phyloP scores from a whole-genome alignment of 2,113 vertebrate genomes.

The Camelus dromedarius region DNA sequence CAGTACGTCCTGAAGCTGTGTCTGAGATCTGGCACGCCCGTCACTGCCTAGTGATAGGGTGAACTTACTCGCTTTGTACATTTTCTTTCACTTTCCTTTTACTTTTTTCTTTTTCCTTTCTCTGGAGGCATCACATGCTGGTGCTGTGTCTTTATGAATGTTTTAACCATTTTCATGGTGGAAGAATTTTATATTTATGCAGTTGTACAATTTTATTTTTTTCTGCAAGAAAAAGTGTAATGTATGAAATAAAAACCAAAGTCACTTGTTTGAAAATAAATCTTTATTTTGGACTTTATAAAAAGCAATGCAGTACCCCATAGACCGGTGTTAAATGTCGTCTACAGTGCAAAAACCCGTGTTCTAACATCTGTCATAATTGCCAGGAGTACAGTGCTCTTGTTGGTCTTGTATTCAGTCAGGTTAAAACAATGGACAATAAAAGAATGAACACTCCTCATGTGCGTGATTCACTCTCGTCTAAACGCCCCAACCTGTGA shows the following conservation, averaged over 20 bases:
- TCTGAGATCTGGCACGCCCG: slow-evolving; percentile 87
- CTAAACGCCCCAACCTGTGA: neutral
- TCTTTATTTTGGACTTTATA: slow-evolving; percentile 95
- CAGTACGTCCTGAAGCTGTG: slow-evolving; percentile 83
- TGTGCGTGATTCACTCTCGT: slow-evolving; percentile 63
- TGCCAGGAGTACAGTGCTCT: slow-evolving; percentile 94
- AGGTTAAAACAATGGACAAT: slow-evolving; percentile 96
- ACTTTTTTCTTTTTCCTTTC: slow-evolving; percentile 83
- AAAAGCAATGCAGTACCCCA: slow-evolving; percentile 97
- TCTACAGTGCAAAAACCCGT: slow-evolving; percentile 95
- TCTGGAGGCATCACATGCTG: slow-evolving; percentile 95
- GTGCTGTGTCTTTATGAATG: slow-evolving; percentile 98
- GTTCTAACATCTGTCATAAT: slow-evolving; percentile 94
- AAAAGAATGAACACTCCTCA: slow-evolving; percentile 89
- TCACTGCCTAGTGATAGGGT: slow-evolving; percentile 88
- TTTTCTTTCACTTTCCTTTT: slow-evolving; percentile 89
- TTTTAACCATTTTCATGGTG: slow-evolving; percentile 99
- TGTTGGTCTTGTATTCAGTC: slow-evolving; percentile 97
- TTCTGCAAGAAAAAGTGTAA: slow-evolving; percentile 97
- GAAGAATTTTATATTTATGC: slow-evolving; percentile 99
- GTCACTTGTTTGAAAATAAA: slow-evolving; percentile 97
- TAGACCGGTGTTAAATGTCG: slow-evolving; percentile 94
- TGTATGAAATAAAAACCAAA: slow-evolving; percentile 99
- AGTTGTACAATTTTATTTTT: slow-evolving; percentile 99
- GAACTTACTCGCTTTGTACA: slow-evolving; percentile 86